A percentile compares a stretch with the other conserved stretches of the same genome.
phyloP scores from a whole-genome alignment of 2,888 invertebrate genomes.

The Masnerella sp. region DNA sequence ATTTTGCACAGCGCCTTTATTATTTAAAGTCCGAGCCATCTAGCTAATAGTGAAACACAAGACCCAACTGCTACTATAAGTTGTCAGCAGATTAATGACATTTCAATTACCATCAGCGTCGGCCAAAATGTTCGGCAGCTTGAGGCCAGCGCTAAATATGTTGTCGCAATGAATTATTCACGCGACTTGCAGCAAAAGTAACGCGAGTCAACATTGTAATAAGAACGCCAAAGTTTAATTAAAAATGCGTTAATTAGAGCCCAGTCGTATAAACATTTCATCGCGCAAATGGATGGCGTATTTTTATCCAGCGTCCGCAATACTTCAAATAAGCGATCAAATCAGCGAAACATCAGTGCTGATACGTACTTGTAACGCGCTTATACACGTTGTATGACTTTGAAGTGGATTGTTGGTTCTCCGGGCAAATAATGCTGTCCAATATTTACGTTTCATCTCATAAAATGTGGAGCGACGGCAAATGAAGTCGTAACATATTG shows the following conservation, averaged over 20 bases:
- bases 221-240: neutral
- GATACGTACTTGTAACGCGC: slow-evolving; percentile 9
- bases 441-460: slow-evolving; percentile 42
- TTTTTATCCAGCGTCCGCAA: slow-evolving; percentile 8
- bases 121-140: too few relatives aligned
- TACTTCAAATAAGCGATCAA: slow-evolving; percentile 26
- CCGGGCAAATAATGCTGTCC: slow-evolving; percentile 27
- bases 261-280: neutral
- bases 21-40: too few relatives aligned
- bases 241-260: slow-evolving; percentile 4
- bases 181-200: slow-evolving; percentile 1
- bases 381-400: slow-evolving; percentile 23
- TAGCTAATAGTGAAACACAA: too few relatives aligned
- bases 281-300: slow-evolving; percentile 1
- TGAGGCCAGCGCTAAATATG: neutral
- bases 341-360: slow-evolving; percentile 15
- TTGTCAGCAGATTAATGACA: too few relatives aligned
- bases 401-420: slow-evolving; percentile 26
- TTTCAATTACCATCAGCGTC: too few relatives aligned
- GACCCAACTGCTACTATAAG: too few relatives aligned
- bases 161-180: slow-evolving; percentile 1
- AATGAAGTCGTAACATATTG: slow-evolving; percentile 34
- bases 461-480: slow-evolving; percentile 25
- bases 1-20: too few relatives aligned
- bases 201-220: neutral